These are phyloP conservation scores for Armadillidium nasatum DNA, from an alignment of 1,140 invertebrate species.

Conservation along the genomic window DNA sequence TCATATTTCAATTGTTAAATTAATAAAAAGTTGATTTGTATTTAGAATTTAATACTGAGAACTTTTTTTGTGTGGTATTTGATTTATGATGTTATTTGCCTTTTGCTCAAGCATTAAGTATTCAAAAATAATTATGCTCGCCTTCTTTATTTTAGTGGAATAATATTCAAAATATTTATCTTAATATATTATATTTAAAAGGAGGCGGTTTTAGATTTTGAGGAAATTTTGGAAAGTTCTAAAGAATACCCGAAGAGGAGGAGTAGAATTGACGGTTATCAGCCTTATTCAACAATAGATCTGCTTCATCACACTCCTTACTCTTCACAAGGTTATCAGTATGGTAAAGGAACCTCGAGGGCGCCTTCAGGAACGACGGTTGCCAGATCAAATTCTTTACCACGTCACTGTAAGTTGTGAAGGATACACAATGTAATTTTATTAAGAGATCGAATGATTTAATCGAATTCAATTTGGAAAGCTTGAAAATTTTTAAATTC, in stretches of 20 bases:
- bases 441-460: background rate
- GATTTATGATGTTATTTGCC: no score
- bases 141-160: no score
- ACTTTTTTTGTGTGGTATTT: no score
- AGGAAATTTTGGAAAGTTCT: conserved; percentile 58
- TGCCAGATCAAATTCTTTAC: conserved; percentile 30
- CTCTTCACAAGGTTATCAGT: conserved; percentile 30
- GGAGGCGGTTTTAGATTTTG: conserved; percentile 68
- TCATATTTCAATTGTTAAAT: background rate
- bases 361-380: conserved; percentile 17
- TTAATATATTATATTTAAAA: conserved; percentile 48
- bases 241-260: conserved; percentile 21
- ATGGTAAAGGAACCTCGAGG: background rate
- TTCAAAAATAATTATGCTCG: no score
- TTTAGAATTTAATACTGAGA: background rate
- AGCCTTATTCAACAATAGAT: conserved; percentile 21
- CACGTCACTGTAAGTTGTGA: conserved; percentile 31
- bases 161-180: no score
- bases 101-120: no score
- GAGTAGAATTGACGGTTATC: conserved; percentile 13
- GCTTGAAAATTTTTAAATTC: background rate
- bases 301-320: conserved; percentile 39
- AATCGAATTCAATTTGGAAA: background rate
- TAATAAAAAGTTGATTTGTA: background rate
- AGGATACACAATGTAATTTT: background rate